phyloP scores from a whole-genome alignment of 2,113 vertebrate species.

The Crotalus horridus region DNA sequence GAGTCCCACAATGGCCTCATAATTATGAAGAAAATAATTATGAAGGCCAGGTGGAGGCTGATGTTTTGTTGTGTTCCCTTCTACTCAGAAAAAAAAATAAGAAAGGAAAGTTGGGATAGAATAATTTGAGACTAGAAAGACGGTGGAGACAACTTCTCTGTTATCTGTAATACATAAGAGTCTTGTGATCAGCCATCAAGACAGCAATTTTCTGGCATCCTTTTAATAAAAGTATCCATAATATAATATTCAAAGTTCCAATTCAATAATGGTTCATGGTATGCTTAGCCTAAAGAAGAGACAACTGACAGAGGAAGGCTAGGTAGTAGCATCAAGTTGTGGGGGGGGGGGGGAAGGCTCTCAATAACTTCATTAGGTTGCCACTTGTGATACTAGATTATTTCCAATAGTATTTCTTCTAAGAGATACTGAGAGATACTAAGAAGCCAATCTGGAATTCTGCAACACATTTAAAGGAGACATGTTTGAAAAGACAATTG shows the following conservation, averaged over 20 bases:
- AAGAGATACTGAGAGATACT: background rate
- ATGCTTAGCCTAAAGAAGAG: background rate
- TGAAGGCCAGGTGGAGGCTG: too few relatives aligned
- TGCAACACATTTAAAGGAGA: background rate
- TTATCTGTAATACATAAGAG: too few relatives aligned
- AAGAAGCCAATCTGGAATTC: background rate
- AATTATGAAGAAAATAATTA: too few relatives aligned
- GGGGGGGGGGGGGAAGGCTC: background rate
- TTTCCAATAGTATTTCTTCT: background rate
- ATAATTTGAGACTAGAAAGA: too few relatives aligned
- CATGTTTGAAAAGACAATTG: background rate
- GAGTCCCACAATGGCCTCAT: too few relatives aligned
- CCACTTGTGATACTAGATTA: background rate
- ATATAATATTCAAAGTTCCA: background rate
- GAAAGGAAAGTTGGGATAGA: too few relatives aligned
- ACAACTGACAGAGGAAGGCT: background rate
- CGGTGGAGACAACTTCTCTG: too few relatives aligned
- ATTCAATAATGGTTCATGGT: background rate
- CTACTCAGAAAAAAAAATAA: too few relatives aligned
- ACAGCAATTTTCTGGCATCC: too few relatives aligned
- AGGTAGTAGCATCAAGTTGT: background rate
- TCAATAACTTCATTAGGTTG: background rate
- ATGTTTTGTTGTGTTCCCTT: too few relatives aligned
- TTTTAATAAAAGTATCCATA: background rate
- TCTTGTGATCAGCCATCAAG: too few relatives aligned